Percentiles rank a stretch among this genome's conserved stretches.
Conservation (phyloP, 2,113 vertebrate genomes). For the Oreotragus oreotragus region DNA sequence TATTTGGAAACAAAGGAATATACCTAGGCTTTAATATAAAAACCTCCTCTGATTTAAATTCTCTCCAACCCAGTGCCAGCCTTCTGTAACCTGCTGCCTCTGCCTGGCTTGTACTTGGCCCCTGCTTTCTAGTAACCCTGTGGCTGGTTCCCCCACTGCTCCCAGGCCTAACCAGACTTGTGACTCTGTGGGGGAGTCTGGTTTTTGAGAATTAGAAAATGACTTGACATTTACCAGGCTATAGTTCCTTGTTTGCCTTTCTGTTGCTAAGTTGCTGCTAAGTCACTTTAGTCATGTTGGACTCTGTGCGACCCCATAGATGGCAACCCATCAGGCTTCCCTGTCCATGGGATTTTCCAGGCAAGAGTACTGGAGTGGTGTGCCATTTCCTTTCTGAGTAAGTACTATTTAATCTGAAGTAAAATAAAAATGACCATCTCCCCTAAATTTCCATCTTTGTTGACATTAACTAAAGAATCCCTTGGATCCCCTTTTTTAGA, state of each 20-base stretch:
- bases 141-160: background rate
- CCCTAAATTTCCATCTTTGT: background rate
- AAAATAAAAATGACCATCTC: background rate
- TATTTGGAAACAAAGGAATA: background rate
- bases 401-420: background rate
- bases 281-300: too few species aligned
- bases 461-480: background rate
- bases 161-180: background rate
- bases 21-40: background rate
- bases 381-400: background rate
- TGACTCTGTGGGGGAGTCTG: background rate
- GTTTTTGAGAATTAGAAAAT: background rate
- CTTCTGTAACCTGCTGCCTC: background rate
- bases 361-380: too few species aligned
- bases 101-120: background rate
- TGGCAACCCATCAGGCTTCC: too few species aligned
- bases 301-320: too few species aligned
- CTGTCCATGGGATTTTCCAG: too few species aligned
- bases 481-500: background rate
- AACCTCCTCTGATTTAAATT: background rate
- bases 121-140: background rate
- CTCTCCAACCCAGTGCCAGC: background rate
- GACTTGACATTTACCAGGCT: background rate
- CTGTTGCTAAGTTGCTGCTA: too few species aligned
- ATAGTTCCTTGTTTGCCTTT: background rate